Percentiles rank a stretch among this genome's conserved stretches.
Evolutionary conservation across 2,888 invertebrate species (phyloP).

Genomic region (Mythimna ferrago): DNA sequence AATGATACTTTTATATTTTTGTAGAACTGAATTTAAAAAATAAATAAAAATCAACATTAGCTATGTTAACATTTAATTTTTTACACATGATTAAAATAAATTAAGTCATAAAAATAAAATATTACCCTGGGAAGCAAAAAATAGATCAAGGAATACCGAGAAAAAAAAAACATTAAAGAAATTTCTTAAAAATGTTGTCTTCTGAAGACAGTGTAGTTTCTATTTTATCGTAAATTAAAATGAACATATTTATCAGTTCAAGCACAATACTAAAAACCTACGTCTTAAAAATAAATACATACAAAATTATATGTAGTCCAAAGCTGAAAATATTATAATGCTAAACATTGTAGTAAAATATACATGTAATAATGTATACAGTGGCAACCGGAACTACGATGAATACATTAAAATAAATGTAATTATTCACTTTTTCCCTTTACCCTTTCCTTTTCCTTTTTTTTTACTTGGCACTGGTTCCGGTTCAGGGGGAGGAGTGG

Average conservation of each 20-base stretch:
- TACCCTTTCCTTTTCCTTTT: conserved; percentile 4
- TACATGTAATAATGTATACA: not conserved
- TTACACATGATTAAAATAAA: conserved; percentile 30
- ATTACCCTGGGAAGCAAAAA: not conserved
- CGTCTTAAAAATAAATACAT: conserved; percentile 5
- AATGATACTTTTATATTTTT: conserved; percentile 75
- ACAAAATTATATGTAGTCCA: conserved; percentile 2
- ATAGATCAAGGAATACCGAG: not conserved
- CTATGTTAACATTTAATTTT: conserved; percentile 32
- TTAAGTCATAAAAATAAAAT: not conserved
- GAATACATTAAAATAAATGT: not conserved
- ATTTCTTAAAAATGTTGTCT: not conserved
- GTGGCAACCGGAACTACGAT: not conserved
- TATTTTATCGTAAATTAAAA: conserved; percentile 4
- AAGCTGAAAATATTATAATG: conserved; percentile 9
- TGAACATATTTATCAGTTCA: conserved; percentile 11
- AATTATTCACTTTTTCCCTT: conserved; percentile 16
- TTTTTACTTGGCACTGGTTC: conserved; percentile 21
- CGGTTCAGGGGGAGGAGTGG: conserved; percentile 75
- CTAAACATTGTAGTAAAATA: conserved; percentile 17
- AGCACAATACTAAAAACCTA: conserved; percentile 1
- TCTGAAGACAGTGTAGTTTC: not conserved
- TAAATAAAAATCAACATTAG: conserved; percentile 1
- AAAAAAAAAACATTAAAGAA: not conserved
- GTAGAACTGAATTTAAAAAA: conserved; percentile 54